Evolutionary conservation across 2,888 invertebrate species (phyloP).

Genomic region (Lepeophtheirus nordmannii): DNA sequence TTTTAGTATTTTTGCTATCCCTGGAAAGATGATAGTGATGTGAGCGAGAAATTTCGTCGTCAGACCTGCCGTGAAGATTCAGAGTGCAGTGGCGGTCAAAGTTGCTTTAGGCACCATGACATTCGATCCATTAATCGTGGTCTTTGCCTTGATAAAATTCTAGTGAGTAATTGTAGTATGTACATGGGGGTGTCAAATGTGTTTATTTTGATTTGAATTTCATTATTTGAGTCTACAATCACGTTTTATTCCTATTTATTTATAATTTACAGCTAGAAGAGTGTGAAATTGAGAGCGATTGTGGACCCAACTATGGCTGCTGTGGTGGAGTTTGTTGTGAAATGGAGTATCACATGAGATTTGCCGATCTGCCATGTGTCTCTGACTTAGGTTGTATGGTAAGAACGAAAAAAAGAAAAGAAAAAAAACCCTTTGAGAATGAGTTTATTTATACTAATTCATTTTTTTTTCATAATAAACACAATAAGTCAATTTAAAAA

Average conservation of each 20-base stretch:
- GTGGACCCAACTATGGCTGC: neutral
- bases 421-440: too few relatives aligned
- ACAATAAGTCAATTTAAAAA: too few relatives aligned
- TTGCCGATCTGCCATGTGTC: constrained; percentile 8
- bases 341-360: neutral
- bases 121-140: neutral
- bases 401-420: neutral
- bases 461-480: too few relatives aligned
- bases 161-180: too few relatives aligned
- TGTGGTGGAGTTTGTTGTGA: constrained; percentile 4
- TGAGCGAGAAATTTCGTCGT: neutral
- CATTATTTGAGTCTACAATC: too few relatives aligned
- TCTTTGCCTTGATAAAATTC: neutral
- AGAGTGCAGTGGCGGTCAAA: neutral
- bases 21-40: neutral
- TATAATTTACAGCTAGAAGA: neutral
- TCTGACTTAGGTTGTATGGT: constrained; percentile 4
- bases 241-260: too few relatives aligned
- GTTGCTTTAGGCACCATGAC: neutral
- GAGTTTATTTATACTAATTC: too few relatives aligned
- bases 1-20: constrained; percentile 9
- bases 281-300: constrained; percentile 3
- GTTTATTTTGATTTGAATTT: too few relatives aligned
- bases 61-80: constrained; percentile 6
- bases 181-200: too few relatives aligned